Evolutionary conservation across 1,140 invertebrate species (phyloP), one percentile per base, ranked within the genome.

Genomic region (Hirudo medicinalis): DNA sequence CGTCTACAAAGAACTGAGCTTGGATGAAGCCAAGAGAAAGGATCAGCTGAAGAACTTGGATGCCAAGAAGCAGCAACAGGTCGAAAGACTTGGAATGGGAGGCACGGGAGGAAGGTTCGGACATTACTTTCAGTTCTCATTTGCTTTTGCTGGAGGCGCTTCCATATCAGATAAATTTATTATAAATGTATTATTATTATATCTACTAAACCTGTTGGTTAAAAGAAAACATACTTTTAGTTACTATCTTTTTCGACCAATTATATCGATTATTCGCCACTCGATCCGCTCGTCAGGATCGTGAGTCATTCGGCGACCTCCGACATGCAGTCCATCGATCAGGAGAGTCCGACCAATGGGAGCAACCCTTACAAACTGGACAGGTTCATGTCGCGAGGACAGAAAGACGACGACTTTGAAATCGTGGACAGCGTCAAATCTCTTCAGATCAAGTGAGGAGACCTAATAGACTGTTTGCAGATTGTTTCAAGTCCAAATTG

Each of bases 61-160:
- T 84, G 90, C 91, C n/a, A 86, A 87, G 72, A 96, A 94, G 82
- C 91, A 90, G 11, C 86, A 89, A 73, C 89, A 95, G 82, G 83
- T 91, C 75, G 94, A 97, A 81, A 85, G 95, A 69, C 86, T 99
- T 22, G 95, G 95, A 75, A 97, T 97, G 90, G 93, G 91, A 72
- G 87, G 91, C 75, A 86, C 85, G 55, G 82, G 85, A 49, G 83
- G 85, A 80, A 84, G 84, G 87, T 63, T 63, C 13, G 29, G 11
- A 25, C 17, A 11, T 63, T 57, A n/a, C 20, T 25, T 57, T 57
- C 20, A n/a, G 20, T 57, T n/a, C 54, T 57, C 19, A 1, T 63
- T 32, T 32, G 29, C 11, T 32, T 25, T 63, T 20, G 11, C 0
- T 22, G 8, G 22, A 63, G 22, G 22, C 19, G 2, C 15, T 60